Conservation (phyloP, 2,113 vertebrate species). For the Orthonyx spaldingii region DNA sequence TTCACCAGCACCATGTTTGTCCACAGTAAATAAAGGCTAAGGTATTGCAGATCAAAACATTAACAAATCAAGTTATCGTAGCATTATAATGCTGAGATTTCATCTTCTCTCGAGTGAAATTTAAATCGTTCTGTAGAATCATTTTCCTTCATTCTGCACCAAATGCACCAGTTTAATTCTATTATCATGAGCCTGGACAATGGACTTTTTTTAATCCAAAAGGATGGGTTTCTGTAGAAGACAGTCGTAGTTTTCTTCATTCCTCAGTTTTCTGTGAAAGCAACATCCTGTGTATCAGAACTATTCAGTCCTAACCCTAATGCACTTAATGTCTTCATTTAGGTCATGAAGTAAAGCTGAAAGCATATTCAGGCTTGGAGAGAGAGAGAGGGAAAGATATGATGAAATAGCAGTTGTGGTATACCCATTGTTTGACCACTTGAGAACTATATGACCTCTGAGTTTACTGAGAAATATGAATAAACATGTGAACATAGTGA, state of each 20-base stretch:
- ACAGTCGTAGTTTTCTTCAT: background rate
- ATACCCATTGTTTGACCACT: background rate
- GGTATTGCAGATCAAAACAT: background rate
- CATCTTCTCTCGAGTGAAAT: background rate
- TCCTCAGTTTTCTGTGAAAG: background rate
- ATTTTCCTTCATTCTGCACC: background rate
- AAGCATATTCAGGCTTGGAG: background rate
- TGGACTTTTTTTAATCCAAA: background rate
- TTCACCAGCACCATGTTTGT: background rate
- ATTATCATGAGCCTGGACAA: background rate
- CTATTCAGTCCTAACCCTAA: background rate
- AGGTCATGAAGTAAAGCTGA: background rate
- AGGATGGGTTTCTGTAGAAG: background rate
- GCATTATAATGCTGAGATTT: background rate
- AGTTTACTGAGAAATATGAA: conserved; percentile 15
- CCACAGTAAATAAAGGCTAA: background rate
- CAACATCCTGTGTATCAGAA: background rate
- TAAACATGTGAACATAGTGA: background rate
- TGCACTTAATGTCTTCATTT: background rate
- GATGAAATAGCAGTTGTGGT: background rate
- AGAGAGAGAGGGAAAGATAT: background rate
- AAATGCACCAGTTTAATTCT: background rate
- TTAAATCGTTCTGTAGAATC: background rate
- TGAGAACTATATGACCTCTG: conserved; percentile 39
- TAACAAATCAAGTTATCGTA: background rate